Conservation (phyloP, 1,140 invertebrate species). For the Charaxes varanes region DNA sequence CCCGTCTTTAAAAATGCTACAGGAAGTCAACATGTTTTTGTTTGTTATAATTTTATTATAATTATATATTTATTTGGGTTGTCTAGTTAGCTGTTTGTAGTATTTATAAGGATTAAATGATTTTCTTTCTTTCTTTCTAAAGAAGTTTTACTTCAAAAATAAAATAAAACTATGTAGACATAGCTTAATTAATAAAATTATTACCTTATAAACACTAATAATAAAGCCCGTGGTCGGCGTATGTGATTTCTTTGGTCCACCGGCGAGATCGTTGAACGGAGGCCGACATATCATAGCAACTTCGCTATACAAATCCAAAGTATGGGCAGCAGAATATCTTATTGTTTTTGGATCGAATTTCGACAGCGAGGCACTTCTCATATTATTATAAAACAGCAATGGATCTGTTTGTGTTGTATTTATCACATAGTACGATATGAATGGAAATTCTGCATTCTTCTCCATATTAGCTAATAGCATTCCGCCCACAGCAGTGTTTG, state of each 20-base stretch:
- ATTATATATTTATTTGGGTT: no score
- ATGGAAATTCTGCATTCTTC: slow-evolving; percentile 91
- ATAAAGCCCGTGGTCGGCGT: slow-evolving; percentile 90
- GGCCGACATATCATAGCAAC: slow-evolving; percentile 92
- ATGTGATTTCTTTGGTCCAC: slow-evolving; percentile 82
- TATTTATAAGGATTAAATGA: no score
- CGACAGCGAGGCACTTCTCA: slow-evolving; percentile 84
- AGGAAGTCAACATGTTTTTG: no score
- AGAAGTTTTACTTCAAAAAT: no score
- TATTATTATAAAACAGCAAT: slow-evolving; percentile 87
- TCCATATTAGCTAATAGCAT: slow-evolving; percentile 93
- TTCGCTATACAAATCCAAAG: slow-evolving; percentile 89
- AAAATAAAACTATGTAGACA: background rate
- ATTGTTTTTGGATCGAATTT: slow-evolving; percentile 88
- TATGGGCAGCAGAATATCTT: slow-evolving; percentile 89
- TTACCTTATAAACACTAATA: slow-evolving; percentile 76
- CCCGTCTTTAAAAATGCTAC: no score
- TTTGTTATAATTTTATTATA: no score
- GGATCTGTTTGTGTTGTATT: slow-evolving; percentile 90
- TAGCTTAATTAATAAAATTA: background rate
- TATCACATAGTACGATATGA: slow-evolving; percentile 92
- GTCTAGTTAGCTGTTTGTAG: no score
- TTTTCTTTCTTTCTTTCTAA: no score
- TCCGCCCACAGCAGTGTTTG: slow-evolving; percentile 82
- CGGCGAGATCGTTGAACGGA: slow-evolving; percentile 83